These are phyloP conservation scores for Scelioninae gen. 1 DNA, from an alignment of 2,888 invertebrate species.

Conservation along the genomic window DNA sequence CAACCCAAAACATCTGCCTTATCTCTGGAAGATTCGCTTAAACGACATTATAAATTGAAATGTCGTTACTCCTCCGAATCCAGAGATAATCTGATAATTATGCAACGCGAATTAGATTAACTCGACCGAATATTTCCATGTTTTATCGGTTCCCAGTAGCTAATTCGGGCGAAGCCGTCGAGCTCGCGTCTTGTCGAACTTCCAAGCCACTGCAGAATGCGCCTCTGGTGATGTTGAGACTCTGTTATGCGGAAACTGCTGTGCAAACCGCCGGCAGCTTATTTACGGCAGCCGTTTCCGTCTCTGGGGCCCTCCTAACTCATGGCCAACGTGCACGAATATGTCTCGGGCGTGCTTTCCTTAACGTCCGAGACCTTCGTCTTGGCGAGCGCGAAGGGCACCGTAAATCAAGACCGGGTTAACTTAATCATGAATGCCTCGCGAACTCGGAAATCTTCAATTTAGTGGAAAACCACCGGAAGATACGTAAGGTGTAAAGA, in stretches of 20 bases:
- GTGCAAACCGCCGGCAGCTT: slow-evolving; percentile 75
- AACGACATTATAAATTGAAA: too few species aligned
- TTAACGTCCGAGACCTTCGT: slow-evolving; percentile 80
- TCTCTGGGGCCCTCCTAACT: slow-evolving; percentile 76
- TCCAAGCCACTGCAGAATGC: slow-evolving; percentile 45
- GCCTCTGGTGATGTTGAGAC: slow-evolving; percentile 43
- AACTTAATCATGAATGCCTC: slow-evolving; percentile 70
- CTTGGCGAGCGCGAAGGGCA: slow-evolving; percentile 65
- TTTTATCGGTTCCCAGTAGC: neutral
- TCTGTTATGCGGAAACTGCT: slow-evolving; percentile 48
- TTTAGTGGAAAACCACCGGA: slow-evolving; percentile 52
- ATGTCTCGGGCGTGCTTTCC: slow-evolving; percentile 75
- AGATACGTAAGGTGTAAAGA: neutral
- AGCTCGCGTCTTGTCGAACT: slow-evolving; percentile 42
- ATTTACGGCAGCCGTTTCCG: slow-evolving; percentile 74
- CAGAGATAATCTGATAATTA: slow-evolving; percentile 26
- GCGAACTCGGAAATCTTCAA: slow-evolving; percentile 64
- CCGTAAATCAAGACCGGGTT: slow-evolving; percentile 67
- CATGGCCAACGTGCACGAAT: slow-evolving; percentile 79
- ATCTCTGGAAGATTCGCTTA: neutral
- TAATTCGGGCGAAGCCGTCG: slow-evolving; percentile 17
- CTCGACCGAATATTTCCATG: slow-evolving; percentile 11
- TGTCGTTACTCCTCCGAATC: neutral
- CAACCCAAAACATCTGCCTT: slow-evolving; percentile 6
- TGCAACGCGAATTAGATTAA: neutral